A percentile compares a stretch with the other conserved stretches of the same genome.
Conservation (phyloP, 2,113 vertebrate genomes). For the Anas platyrhynchos region DNA sequence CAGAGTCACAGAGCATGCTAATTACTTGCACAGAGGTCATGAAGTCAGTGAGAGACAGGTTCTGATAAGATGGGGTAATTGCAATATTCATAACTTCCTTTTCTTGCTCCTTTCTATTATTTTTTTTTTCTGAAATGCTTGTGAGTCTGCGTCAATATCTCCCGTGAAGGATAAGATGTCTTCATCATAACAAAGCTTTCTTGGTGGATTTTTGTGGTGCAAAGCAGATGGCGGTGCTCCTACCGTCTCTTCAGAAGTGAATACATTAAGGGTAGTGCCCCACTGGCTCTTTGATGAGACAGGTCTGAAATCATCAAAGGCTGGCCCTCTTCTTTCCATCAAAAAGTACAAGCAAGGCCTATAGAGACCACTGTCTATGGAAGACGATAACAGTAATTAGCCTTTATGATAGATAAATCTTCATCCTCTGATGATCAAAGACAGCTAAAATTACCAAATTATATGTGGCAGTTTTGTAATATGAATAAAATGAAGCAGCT, state of each 20-base stretch:
- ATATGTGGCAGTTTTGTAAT: slow-evolving; percentile 35
- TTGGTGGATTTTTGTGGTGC: background rate
- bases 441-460: slow-evolving; percentile 64
- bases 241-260: slow-evolving; percentile 39
- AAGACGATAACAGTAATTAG: slow-evolving; percentile 59
- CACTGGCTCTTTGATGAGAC: slow-evolving; percentile 58
- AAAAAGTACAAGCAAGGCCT: slow-evolving; percentile 44
- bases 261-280: slow-evolving; percentile 45
- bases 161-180: background rate
- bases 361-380: slow-evolving; percentile 39
- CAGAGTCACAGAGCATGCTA: background rate
- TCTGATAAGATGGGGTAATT: background rate
- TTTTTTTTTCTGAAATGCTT: background rate
- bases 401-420: slow-evolving; percentile 63
- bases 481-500: slow-evolving; percentile 48
- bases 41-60: background rate
- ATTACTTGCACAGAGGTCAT: background rate
- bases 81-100: background rate
- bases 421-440: slow-evolving; percentile 71
- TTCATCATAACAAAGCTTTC: background rate
- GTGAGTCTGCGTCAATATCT: background rate
- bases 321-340: slow-evolving; percentile 46
- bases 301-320: slow-evolving; percentile 66
- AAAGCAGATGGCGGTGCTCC: slow-evolving; percentile 49
- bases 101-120: background rate